These are phyloP conservation scores for Amphimallon solstitiale DNA, from an alignment of 2,888 invertebrate species.

Conservation along the genomic window DNA sequence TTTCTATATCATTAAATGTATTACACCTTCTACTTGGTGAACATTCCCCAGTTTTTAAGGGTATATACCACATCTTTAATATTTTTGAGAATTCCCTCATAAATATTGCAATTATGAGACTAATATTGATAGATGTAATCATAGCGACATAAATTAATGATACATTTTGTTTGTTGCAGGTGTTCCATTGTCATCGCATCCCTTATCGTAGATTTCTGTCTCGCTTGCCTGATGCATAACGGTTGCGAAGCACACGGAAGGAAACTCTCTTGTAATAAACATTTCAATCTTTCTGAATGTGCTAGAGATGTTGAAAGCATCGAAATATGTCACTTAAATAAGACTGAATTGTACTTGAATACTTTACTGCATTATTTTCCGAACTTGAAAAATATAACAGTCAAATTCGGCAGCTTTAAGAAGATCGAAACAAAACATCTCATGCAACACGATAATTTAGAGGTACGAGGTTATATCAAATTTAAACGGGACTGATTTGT, in stretches of 20 bases:
- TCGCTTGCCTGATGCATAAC: background rate
- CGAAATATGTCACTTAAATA: slow-evolving; percentile 30
- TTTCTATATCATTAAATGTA: no score
- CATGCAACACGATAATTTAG: slow-evolving; percentile 3
- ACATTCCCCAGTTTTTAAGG: no score
- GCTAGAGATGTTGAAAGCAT: background rate
- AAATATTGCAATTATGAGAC: no score
- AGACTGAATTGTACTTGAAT: slow-evolving; percentile 4
- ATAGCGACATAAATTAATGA: no score
- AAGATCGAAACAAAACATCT: slow-evolving; percentile 7
- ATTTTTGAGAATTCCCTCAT: no score
- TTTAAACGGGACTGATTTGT: no score
- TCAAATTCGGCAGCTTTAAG: slow-evolving; percentile 12
- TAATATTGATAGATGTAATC: no score
- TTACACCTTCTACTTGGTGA: no score
- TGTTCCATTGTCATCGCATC: background rate
- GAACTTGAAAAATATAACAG: slow-evolving; percentile 4
- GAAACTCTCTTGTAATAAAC: slow-evolving; percentile 7
- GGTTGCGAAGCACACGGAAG: slow-evolving; percentile 10
- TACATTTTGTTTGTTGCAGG: slow-evolving; percentile 29
- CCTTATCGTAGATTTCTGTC: background rate
- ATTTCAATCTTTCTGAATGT: background rate
- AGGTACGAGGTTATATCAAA: slow-evolving; percentile 3
- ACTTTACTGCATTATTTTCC: slow-evolving; percentile 19
- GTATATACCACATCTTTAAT: no score